phyloP scores from a whole-genome alignment of 2,888 invertebrate genomes.

The Melolontha melolontha region DNA sequence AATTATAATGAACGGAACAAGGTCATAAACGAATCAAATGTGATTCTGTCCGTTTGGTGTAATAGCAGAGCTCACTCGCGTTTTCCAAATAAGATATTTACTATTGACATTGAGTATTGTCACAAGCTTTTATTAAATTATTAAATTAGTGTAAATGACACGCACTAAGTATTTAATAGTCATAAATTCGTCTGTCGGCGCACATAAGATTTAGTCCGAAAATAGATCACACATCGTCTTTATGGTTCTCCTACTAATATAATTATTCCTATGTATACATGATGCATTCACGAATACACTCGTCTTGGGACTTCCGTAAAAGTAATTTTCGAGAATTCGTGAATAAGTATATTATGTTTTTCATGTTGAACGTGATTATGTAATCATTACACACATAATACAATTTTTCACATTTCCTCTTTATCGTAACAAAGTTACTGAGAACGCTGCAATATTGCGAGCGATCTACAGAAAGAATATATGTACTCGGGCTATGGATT shows the following conservation, averaged over 20 bases:
- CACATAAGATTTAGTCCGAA: slow-evolving; percentile 15
- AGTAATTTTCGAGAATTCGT: slow-evolving; percentile 4
- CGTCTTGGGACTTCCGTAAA: background rate
- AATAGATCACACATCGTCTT: slow-evolving; percentile 23
- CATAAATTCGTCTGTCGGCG: slow-evolving; percentile 12
- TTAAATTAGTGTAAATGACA: slow-evolving; percentile 11
- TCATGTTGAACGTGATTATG: background rate
- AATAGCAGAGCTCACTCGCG: background rate
- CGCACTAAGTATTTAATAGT: slow-evolving; percentile 8
- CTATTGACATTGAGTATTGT: slow-evolving; percentile 7
- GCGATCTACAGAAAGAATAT: slow-evolving; percentile 23
- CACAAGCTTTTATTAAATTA: slow-evolving; percentile 13
- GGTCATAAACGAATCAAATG: slow-evolving; percentile 28
- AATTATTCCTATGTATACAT: slow-evolving; percentile 16
- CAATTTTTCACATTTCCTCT: slow-evolving; percentile 6
- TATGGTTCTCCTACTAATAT: slow-evolving; percentile 1
- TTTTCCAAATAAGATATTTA: no score
- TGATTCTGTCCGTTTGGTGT: slow-evolving; percentile 5
- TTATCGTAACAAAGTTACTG: slow-evolving; percentile 1
- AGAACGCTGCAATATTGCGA: slow-evolving; percentile 15
- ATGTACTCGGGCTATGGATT: slow-evolving; percentile 11
- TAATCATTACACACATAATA: background rate
- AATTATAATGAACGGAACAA: slow-evolving; percentile 29
- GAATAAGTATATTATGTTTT: slow-evolving; percentile 5
- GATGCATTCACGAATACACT: slow-evolving; percentile 21